Evolutionary conservation across 2,888 invertebrate species (phyloP).

Genomic region (Rhorus exstirpatorius): DNA sequence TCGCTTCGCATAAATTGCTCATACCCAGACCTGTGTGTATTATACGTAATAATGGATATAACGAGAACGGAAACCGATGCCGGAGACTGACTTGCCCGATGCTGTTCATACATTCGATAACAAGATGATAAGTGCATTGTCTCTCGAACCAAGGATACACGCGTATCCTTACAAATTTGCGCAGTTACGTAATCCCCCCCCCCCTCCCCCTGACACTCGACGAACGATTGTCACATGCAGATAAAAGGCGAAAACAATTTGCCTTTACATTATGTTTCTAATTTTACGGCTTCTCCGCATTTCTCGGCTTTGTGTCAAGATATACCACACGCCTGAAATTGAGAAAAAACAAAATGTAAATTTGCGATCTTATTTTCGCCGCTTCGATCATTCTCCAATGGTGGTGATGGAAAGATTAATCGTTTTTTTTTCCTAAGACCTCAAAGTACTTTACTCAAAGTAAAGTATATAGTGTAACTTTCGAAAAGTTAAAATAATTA

Average conservation of each 20-base stretch:
- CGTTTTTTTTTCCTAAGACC: too few relatives aligned
- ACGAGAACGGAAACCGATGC: constrained; percentile 54
- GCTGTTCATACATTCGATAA: constrained; percentile 52
- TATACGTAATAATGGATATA: constrained; percentile 45
- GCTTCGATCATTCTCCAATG: not conserved
- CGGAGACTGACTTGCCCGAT: constrained; percentile 27
- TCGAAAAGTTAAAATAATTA: too few relatives aligned
- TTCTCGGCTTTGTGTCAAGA: not conserved
- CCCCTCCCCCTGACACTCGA: not conserved
- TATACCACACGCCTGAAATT: not conserved
- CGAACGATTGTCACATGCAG: constrained; percentile 51
- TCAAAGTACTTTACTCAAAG: too few relatives aligned
- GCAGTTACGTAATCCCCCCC: constrained; percentile 25
- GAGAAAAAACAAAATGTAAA: not conserved
- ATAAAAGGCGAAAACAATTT: constrained; percentile 46
- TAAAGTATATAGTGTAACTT: too few relatives aligned
- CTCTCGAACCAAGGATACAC: constrained; percentile 45
- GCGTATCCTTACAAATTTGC: constrained; percentile 22
- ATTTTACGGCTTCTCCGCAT: not conserved
- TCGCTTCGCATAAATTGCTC: constrained; percentile 18
- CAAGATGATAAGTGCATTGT: constrained; percentile 66
- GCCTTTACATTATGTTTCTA: not conserved
- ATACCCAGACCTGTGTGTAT: not conserved
- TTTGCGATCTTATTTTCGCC: not conserved
- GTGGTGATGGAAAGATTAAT: not conserved